phyloP scores from a whole-genome alignment of 2,888 invertebrate genomes.

The Drymonia ruficornis region DNA sequence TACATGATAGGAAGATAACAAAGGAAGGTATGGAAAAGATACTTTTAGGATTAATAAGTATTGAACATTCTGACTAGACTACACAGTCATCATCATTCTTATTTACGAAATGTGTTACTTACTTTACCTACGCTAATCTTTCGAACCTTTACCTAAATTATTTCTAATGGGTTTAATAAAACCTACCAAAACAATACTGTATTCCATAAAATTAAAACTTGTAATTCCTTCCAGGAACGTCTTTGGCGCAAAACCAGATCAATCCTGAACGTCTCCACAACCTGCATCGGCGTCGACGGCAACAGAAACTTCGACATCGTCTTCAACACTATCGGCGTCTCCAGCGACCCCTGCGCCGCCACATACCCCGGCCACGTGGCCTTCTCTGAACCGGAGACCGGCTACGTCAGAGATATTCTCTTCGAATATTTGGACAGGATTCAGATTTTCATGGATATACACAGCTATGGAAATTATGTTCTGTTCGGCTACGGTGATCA shows the following conservation, averaged over 20 bases:
- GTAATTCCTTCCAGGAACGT: conserved; percentile 42
- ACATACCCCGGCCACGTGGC: conserved; percentile 83
- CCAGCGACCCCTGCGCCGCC: conserved; percentile 79
- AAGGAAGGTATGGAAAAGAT: too few relatives aligned
- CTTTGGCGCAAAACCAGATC: conserved; percentile 61
- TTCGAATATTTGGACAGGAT: conserved; percentile 40
- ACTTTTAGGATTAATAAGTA: too few relatives aligned
- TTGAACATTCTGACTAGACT: too few relatives aligned
- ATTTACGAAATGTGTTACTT: too few relatives aligned
- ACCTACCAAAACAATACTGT: too few relatives aligned
- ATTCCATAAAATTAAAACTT: too few relatives aligned
- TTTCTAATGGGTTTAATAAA: too few relatives aligned
- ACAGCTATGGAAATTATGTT: conserved; percentile 88
- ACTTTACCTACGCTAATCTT: too few relatives aligned
- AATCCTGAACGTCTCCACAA: conserved; percentile 29
- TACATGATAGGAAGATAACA: too few relatives aligned
- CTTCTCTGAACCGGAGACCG: conserved; percentile 88
- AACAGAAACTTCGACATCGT: conserved; percentile 59
- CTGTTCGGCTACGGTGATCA: conserved; percentile 86
- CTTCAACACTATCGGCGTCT: conserved; percentile 51
- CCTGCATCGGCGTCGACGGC: conserved; percentile 55
- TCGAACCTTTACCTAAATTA: too few relatives aligned
- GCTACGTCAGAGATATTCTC: conserved; percentile 82
- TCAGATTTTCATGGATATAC: conserved; percentile 83
- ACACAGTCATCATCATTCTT: too few relatives aligned